Percentiles rank a stretch among this genome's conserved stretches.
These are phyloP conservation scores for Marronus borbonicus DNA, from an alignment of 2,888 invertebrate genomes.

Conservation along the genomic window DNA sequence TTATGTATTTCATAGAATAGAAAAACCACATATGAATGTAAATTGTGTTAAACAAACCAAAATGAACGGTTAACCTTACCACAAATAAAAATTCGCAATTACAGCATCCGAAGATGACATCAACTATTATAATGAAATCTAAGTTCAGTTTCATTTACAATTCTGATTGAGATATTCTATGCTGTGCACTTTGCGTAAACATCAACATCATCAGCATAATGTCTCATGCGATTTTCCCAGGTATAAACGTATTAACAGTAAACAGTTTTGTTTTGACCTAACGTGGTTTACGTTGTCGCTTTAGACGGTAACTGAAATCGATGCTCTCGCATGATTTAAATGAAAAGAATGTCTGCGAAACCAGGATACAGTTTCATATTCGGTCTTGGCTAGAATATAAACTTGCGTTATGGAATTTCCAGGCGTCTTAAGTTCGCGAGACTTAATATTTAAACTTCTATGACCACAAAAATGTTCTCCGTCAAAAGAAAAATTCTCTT, in stretches of 20 bases:
- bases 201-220: slow-evolving; percentile 29
- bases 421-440: slow-evolving; percentile 11
- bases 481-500: background rate
- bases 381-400: slow-evolving; percentile 33
- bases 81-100: too few relatives aligned
- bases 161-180: background rate
- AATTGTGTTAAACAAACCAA: too few relatives aligned
- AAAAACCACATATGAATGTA: too few relatives aligned
- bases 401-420: slow-evolving; percentile 32
- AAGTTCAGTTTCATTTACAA: too few relatives aligned
- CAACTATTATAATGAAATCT: too few relatives aligned
- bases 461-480: background rate
- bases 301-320: slow-evolving; percentile 4
- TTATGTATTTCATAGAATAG: too few relatives aligned
- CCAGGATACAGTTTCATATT: slow-evolving; percentile 33
- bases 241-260: slow-evolving; percentile 28
- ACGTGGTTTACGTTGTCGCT: background rate
- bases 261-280: slow-evolving; percentile 34
- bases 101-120: too few relatives aligned
- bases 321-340: slow-evolving; percentile 36
- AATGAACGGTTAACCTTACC: too few relatives aligned
- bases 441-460: background rate
- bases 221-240: slow-evolving; percentile 38
- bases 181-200: slow-evolving; percentile 3
- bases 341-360: slow-evolving; percentile 35